Base-by-base conservation (phyloP, 2,797 vertebrate species). In the Paedocypris micromegethes region DNA sequence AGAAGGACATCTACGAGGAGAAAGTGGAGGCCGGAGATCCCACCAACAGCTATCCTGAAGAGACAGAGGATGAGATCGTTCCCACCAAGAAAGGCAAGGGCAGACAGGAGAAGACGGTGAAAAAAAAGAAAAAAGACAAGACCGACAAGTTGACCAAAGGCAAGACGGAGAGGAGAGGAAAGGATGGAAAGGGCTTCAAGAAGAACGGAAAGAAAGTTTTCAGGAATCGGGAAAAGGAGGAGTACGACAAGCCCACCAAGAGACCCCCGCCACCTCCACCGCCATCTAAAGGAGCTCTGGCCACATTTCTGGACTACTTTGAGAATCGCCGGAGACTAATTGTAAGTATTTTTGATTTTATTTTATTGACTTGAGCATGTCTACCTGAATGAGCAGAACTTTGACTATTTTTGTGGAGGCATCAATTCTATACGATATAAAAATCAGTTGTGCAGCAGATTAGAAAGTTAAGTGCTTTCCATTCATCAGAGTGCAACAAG, bases 241-340 rank as follows among this genome's bases (percentile, higher is more conserved):
- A 90, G 38, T 90, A 86, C 75, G 82, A 88, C 1, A 94, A 94
- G 64, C 83, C 90, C 54, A 86, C 90, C 1, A 86, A 90, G 63
- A 94, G 85, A 75, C 86, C 87, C 9, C 80, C 87, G 40, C 49
- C 87, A 1, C 49, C 38, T 1, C 55, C 55, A 2, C 57, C 57
- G 2, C 46, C 68, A 45, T 82, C 90, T 0, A 91, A 83, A 70
- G 90, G 90, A 81, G 80, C 88, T 0, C 85, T 92, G 80, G 75
- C 82, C 0, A 88, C 88, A 59, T 92, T 99, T 75, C 81, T 98
- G 84, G 90, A 92, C 51, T 92, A 94, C 82, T 98, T 98, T 82
- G 93, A 97, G 85, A 94, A 89, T 87, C 92, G 91, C 82, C 90
- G 97, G 71, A 87, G 97, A 5, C 88, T 99, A 53, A 86, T 99